Evolutionary conservation across 2,797 vertebrate genomes (phyloP).

Genomic region (Leuciscus waleckii): DNA sequence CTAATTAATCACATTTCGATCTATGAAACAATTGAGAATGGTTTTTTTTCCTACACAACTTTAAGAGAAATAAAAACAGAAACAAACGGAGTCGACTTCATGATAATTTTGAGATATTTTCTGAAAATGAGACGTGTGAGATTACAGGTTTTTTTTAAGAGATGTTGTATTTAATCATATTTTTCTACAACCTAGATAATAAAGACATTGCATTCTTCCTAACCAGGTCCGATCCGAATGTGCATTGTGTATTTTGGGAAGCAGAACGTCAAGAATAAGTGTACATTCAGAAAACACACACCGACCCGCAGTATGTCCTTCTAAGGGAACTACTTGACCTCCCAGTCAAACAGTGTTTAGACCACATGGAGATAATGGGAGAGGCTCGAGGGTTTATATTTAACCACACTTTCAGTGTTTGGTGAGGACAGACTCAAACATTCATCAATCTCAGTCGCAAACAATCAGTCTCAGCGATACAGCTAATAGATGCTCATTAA

Average conservation of each 20-base stretch:
- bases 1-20: not conserved
- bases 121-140: not conserved
- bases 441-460: conserved; percentile 31
- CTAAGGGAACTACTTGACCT: conserved; percentile 49
- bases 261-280: conserved; percentile 58
- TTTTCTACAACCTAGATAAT: not conserved
- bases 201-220: not conserved
- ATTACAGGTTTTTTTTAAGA: not conserved
- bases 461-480: not conserved
- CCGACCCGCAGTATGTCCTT: conserved; percentile 37
- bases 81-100: not conserved
- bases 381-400: conserved; percentile 53
- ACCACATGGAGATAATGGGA: conserved; percentile 45
- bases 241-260: conserved; percentile 48
- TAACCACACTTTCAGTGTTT: conserved; percentile 59
- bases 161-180: not conserved
- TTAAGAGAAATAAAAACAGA: not conserved
- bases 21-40: not conserved
- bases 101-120: not conserved
- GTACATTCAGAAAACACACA: conserved; percentile 56
- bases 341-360: conserved; percentile 48
- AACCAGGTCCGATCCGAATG: not conserved
- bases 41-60: not conserved
- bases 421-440: conserved; percentile 40
- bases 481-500: conserved; percentile 7